Conservation (phyloP, 1,140 invertebrate genomes). For the Phthorimaea operculella region DNA sequence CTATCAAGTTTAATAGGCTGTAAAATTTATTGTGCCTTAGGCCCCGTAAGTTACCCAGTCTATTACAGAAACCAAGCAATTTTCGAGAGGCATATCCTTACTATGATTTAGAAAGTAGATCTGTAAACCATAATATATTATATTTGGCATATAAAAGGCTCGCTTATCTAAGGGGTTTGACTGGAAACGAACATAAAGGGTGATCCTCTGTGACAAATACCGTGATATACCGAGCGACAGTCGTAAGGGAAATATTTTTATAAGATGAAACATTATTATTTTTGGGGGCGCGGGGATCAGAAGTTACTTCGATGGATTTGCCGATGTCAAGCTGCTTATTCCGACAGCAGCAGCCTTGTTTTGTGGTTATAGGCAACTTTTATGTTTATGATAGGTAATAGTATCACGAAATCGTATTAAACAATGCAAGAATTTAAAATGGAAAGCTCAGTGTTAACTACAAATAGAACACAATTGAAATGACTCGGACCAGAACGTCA, state of each 20-base stretch:
- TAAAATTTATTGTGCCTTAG: too few species aligned
- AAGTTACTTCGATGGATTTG: constrained; percentile 38
- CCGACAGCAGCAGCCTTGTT: constrained; percentile 15
- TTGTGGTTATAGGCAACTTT: constrained; percentile 13
- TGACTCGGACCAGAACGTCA: constrained; percentile 29
- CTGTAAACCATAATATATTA: constrained; percentile 68
- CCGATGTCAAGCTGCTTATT: constrained; percentile 22
- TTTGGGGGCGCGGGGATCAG: constrained; percentile 62
- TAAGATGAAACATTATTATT: constrained; percentile 69
- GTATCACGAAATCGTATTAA: background rate
- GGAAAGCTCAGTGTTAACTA: constrained; percentile 9
- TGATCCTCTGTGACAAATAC: constrained; percentile 68
- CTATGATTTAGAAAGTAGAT: constrained; percentile 37
- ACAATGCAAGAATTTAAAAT: background rate
- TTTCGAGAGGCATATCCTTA: constrained; percentile 29
- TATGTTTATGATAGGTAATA: background rate
- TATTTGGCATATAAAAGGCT: constrained; percentile 69
- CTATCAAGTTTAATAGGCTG: too few species aligned
- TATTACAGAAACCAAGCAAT: background rate
- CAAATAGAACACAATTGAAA: constrained; percentile 42
- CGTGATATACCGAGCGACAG: constrained; percentile 65
- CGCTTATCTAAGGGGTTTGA: constrained; percentile 68
- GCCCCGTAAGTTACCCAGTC: too few species aligned
- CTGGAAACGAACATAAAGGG: constrained; percentile 68
- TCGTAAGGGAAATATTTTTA: constrained; percentile 68